phyloP scores from a whole-genome alignment of 2,113 vertebrate genomes.

The Vombatus ursinus region DNA sequence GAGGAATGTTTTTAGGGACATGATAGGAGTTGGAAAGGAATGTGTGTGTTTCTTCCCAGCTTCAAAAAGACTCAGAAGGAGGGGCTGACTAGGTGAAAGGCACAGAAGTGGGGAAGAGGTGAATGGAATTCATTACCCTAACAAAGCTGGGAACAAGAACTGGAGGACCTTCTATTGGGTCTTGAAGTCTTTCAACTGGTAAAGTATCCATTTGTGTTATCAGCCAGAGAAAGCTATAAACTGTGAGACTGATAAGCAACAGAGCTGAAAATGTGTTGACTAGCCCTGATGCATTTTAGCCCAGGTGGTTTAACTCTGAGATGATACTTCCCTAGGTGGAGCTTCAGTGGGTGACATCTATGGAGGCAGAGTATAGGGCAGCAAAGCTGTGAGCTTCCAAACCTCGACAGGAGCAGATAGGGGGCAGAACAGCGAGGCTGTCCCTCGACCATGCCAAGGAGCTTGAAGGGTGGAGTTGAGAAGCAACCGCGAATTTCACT shows the following conservation, averaged over 20 bases:
- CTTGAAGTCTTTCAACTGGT: background rate
- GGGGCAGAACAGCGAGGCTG: background rate
- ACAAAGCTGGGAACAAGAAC: background rate
- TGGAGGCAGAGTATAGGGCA: background rate
- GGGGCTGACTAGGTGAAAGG: background rate
- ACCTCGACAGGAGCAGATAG: background rate
- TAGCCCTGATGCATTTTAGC: background rate
- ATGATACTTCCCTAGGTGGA: background rate
- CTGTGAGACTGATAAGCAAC: background rate
- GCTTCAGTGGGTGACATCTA: background rate
- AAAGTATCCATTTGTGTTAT: background rate
- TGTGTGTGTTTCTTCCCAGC: background rate
- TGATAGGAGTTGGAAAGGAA: background rate
- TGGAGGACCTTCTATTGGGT: background rate
- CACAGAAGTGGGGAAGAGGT: background rate
- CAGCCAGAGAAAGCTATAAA: background rate
- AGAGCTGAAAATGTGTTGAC: background rate
- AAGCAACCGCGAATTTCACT: background rate
- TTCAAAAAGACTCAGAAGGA: background rate
- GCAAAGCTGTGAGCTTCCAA: background rate
- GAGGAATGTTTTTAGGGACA: background rate
- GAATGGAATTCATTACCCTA: background rate
- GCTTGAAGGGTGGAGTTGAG: background rate
- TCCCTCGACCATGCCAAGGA: background rate
- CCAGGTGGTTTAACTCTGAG: background rate